Conservation (phyloP, 2,113 vertebrate genomes). For the Pheucticus melanocephalus region DNA sequence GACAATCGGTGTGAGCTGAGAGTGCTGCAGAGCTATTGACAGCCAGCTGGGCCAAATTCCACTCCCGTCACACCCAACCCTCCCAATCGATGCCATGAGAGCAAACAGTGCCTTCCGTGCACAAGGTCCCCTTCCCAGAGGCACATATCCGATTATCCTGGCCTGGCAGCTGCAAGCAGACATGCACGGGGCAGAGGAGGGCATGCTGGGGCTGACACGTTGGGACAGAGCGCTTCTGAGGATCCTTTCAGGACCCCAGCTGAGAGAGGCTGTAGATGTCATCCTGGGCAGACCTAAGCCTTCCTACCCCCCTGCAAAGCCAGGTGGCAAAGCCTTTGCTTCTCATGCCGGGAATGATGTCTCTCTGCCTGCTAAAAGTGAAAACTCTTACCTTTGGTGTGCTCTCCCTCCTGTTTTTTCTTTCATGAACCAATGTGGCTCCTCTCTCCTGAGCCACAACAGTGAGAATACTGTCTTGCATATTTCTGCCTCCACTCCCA, state of each 20-base stretch:
- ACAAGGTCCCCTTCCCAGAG: constrained; percentile 56
- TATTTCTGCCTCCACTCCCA: neutral
- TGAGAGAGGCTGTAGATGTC: neutral
- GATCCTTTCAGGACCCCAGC: neutral
- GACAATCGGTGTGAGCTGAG: neutral
- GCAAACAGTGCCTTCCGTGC: neutral
- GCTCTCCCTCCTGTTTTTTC: neutral
- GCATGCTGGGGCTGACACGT: accelerated
- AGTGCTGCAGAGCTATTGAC: neutral
- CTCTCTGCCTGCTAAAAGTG: neutral
- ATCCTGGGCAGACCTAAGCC: neutral
- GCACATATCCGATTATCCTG: constrained; percentile 8
- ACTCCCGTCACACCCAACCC: neutral
- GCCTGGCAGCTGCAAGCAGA: neutral
- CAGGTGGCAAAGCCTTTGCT: neutral
- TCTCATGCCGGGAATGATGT: neutral
- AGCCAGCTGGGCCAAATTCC: neutral
- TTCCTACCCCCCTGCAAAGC: neutral
- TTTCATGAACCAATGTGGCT: neutral
- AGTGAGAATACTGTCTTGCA: neutral
- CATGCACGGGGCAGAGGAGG: accelerated
- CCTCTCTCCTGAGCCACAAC: neutral
- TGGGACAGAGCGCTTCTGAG: neutral
- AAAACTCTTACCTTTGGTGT: neutral
- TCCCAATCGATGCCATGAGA: neutral